Evolutionary conservation across 2,113 vertebrate genomes (phyloP).

Genomic region (Cairina moschata): DNA sequence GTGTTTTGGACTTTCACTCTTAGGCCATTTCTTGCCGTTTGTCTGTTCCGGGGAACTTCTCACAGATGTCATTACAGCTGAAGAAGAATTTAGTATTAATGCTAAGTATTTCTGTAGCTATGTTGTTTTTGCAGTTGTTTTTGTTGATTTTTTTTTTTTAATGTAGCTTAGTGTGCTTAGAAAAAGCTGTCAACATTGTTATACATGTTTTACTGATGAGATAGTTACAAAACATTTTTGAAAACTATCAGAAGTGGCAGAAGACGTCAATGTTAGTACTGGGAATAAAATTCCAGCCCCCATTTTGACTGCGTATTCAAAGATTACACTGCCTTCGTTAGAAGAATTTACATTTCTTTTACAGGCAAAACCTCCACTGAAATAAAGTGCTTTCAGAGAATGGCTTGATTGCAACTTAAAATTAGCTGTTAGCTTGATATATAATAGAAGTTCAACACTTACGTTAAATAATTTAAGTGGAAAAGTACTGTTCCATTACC

Average conservation of each 20-base stretch:
- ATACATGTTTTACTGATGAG: background rate
- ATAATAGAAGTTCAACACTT: constrained; percentile 64
- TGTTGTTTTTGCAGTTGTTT: background rate
- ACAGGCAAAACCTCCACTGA: constrained; percentile 40
- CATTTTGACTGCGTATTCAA: constrained; percentile 39
- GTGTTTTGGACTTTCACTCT: background rate
- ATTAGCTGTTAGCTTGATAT: constrained; percentile 69
- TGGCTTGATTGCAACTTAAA: constrained; percentile 67
- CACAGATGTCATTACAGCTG: background rate
- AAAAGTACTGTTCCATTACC: constrained; percentile 65
- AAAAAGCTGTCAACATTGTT: background rate
- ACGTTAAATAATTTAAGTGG: constrained; percentile 68
- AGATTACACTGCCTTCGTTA: constrained; percentile 55
- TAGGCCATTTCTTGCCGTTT: background rate
- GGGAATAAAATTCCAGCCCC: constrained; percentile 45
- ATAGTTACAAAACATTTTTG: constrained; percentile 14
- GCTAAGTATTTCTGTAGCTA: background rate
- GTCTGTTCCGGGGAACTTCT: background rate
- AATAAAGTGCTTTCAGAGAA: constrained; percentile 63
- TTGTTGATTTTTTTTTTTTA: background rate
- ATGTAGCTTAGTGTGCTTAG: background rate
- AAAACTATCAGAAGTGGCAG: constrained; percentile 22
- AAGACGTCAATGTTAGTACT: constrained; percentile 38
- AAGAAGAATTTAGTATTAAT: constrained; percentile 18
- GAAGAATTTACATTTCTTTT: constrained; percentile 60